Conservation (phyloP, 2,797 vertebrate species). For the Xerus rutilus region DNA sequence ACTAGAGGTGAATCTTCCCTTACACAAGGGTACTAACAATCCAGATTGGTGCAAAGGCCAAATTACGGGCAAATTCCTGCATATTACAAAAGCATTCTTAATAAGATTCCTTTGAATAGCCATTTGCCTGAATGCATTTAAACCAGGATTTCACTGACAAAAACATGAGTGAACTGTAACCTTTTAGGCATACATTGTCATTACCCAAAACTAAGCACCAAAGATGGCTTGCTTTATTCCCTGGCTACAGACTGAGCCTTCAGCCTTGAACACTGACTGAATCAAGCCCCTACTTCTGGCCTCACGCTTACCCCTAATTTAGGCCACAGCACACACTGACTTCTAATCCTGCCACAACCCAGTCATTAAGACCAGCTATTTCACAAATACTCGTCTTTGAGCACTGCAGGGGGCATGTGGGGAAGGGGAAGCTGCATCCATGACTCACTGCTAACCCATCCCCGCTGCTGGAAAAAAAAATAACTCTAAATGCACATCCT, state of each 20-base stretch:
- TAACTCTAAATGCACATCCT: constrained; percentile 75
- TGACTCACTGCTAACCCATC: constrained; percentile 73
- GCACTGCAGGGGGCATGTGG: not conserved
- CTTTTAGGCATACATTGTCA: constrained; percentile 27
- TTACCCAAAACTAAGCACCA: constrained; percentile 50
- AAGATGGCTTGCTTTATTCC: constrained; percentile 22
- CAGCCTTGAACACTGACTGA: not conserved
- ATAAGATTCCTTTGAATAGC: constrained; percentile 63
- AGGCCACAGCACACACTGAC: not conserved
- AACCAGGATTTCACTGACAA: constrained; percentile 51
- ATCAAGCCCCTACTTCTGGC: not conserved
- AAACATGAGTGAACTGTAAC: constrained; percentile 50
- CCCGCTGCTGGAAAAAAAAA: constrained; percentile 7
- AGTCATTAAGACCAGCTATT: not conserved
- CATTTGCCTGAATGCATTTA: constrained; percentile 24
- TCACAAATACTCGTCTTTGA: constrained; percentile 11
- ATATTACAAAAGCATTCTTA: constrained; percentile 58
- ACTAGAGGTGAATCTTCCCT: not conserved
- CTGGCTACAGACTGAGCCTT: constrained; percentile 18
- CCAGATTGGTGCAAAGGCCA: constrained; percentile 36
- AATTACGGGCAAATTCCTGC: constrained; percentile 56
- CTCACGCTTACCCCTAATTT: constrained; percentile 23
- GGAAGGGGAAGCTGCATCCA: not conserved
- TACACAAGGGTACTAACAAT: constrained; percentile 62
- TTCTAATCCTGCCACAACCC: not conserved